These are phyloP conservation scores for Lycia hirtaria DNA, from an alignment of 2,888 invertebrate genomes.

Conservation along the genomic window DNA sequence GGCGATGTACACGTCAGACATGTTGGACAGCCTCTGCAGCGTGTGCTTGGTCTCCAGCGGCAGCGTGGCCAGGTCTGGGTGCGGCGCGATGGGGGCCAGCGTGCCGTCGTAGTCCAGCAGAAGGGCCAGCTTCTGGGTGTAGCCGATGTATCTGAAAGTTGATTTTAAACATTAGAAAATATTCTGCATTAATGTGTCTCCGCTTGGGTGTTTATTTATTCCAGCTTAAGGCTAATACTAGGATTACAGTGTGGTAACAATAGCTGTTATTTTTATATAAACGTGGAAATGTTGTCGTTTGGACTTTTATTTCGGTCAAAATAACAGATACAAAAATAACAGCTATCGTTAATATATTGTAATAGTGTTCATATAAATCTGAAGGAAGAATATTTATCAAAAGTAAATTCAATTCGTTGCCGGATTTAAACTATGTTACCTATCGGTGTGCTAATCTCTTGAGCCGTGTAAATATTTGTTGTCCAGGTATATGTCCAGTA, in stretches of 20 bases:
- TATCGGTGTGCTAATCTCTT: conserved; percentile 11
- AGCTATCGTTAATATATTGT: too few species aligned
- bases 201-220: too few species aligned
- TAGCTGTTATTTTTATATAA: too few species aligned
- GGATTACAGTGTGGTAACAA: too few species aligned
- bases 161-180: not conserved
- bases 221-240: too few species aligned
- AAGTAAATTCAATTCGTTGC: too few species aligned
- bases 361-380: too few species aligned
- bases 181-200: not conserved
- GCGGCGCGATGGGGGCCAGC: conserved; percentile 94
- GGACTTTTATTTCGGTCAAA: too few species aligned
- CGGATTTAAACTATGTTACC: too few species aligned
- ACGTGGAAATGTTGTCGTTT: too few species aligned
- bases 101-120: conserved; percentile 96
- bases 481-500: not conserved
- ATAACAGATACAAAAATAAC: too few species aligned
- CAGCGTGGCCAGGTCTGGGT: conserved; percentile 94
- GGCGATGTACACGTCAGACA: conserved; percentile 94
- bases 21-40: conserved; percentile 92
- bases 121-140: conserved; percentile 93
- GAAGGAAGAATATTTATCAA: too few species aligned
- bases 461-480: conserved; percentile 14
- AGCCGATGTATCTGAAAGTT: conserved; percentile 90
- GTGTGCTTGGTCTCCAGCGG: conserved; percentile 94